Conservation (phyloP, 2,113 vertebrate species). For the Typhlomys cinereus region DNA sequence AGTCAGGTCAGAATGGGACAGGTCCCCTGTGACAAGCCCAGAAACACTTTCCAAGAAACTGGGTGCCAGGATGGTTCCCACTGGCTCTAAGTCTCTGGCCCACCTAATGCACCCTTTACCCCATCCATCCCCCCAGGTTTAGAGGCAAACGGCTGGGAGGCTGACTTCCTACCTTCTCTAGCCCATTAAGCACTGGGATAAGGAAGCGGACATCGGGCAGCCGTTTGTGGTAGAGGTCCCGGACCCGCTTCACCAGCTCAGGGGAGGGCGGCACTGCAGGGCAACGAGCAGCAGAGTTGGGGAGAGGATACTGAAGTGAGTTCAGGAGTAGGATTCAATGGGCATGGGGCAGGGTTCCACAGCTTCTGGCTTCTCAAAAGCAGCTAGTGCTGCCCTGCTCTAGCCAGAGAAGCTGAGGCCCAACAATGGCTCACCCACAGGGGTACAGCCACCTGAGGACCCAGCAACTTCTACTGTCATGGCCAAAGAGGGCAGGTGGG, state of each 20-base stretch:
- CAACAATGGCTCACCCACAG: background rate
- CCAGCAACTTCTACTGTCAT: background rate
- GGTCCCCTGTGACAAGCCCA: too few species aligned
- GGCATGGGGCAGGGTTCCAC: background rate
- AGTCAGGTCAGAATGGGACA: background rate
- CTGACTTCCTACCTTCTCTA: conserved; percentile 91
- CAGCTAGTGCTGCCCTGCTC: background rate
- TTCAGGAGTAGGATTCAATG: too few species aligned
- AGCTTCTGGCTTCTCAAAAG: background rate
- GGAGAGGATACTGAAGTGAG: background rate
- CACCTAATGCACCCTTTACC: too few species aligned
- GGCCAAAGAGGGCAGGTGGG: background rate
- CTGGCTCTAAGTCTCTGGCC: background rate
- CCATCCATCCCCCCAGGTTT: too few species aligned
- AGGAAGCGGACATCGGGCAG: conserved; percentile 96
- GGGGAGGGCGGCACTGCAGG: conserved; percentile 93
- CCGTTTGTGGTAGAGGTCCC: conserved; percentile 96
- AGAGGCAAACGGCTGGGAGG: fast-evolving
- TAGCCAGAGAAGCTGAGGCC: background rate
- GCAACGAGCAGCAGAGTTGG: fast-evolving
- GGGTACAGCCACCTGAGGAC: too few species aligned
- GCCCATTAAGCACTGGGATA: conserved; percentile 95
- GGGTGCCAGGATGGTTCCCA: background rate
- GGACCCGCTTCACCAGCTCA: conserved; percentile 95
- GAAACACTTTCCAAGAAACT: background rate